phyloP scores from a whole-genome alignment of 2,797 vertebrate genomes.

The Morus bassanus region DNA sequence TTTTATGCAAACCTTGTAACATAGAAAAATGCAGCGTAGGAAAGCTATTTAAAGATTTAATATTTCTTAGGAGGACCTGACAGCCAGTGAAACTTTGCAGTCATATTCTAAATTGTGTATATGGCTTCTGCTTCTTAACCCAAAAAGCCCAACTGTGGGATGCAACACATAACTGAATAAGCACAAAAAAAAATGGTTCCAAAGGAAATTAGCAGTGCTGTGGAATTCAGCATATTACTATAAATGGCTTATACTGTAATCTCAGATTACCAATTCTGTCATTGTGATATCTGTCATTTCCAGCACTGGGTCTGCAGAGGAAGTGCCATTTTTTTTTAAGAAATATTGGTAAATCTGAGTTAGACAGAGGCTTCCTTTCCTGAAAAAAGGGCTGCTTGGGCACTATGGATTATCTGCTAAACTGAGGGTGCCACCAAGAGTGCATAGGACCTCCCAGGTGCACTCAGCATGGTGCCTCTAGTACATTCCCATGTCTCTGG shows the following conservation, averaged over 20 bases:
- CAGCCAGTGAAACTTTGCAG: neutral
- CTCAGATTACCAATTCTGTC: neutral
- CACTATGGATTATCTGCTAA: neutral
- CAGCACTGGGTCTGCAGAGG: neutral
- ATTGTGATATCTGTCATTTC: neutral
- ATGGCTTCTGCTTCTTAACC: neutral
- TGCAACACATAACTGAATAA: neutral
- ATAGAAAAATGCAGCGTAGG: neutral
- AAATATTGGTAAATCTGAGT: neutral
- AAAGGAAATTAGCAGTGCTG: neutral
- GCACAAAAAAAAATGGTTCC: neutral
- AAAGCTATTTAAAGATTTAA: neutral
- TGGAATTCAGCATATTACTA: neutral
- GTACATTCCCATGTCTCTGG: neutral
- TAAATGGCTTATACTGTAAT: neutral
- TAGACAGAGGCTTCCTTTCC: neutral
- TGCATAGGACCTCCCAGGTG: rapidly evolving
- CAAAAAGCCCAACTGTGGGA: neutral
- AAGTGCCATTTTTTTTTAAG: neutral
- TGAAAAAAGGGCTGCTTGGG: neutral
- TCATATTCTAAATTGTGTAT: neutral
- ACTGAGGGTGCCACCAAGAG: rapidly evolving
- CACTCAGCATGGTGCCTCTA: neutral
- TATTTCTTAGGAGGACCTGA: neutral
- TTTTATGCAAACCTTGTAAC: neutral